Conservation (phyloP, 2,113 vertebrate genomes). For the Prionailurus viverrinus region DNA sequence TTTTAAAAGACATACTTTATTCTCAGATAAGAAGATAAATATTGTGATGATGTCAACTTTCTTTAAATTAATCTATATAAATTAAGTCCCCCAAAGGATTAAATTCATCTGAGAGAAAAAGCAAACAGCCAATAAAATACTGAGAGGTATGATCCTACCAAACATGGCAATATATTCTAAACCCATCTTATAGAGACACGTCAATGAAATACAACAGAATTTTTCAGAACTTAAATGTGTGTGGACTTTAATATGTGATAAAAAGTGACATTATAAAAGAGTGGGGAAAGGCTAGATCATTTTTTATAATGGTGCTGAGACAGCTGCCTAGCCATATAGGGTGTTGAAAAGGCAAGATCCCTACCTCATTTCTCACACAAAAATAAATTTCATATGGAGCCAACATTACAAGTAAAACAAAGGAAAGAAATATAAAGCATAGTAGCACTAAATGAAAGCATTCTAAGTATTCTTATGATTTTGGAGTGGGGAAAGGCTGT, state of each 20-base stretch:
- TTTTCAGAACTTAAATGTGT: neutral
- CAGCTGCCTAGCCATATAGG: neutral
- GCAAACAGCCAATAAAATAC: neutral
- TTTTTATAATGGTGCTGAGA: neutral
- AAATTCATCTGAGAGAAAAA: constrained; percentile 23
- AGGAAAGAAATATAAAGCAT: neutral
- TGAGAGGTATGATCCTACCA: neutral
- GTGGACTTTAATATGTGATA: neutral
- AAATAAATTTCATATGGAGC: constrained; percentile 41
- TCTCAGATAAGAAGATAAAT: constrained; percentile 5
- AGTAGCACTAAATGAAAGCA: constrained; percentile 7
- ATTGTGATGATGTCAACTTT: neutral
- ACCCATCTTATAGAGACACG: neutral
- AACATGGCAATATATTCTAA: constrained; percentile 18
- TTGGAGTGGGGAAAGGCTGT: neutral
- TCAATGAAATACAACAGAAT: neutral
- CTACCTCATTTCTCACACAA: neutral
- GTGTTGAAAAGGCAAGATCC: neutral
- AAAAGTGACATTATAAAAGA: constrained; percentile 25
- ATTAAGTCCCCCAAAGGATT: neutral
- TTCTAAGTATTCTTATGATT: constrained; percentile 16
- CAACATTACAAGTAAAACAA: neutral
- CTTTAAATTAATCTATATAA: constrained; percentile 52
- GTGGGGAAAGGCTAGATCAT: neutral
- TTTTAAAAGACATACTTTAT: constrained; percentile 41